These are phyloP conservation scores for Cerastis rubricosa DNA, from an alignment of 2,888 invertebrate genomes.

Conservation along the genomic window DNA sequence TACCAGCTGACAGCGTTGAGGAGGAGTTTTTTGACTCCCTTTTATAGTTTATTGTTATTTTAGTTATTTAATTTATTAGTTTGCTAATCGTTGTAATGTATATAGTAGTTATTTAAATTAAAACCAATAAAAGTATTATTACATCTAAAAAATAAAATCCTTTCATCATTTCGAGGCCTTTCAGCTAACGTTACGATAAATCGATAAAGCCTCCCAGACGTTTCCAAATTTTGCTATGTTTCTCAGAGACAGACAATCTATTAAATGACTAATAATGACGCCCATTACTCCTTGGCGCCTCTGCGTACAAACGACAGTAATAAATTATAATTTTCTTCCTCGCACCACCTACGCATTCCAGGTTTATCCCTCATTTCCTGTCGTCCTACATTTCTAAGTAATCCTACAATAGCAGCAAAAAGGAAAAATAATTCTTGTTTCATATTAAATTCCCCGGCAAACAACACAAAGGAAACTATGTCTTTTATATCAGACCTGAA, in stretches of 20 bases:
- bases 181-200: neutral
- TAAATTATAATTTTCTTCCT: slow-evolving; percentile 69
- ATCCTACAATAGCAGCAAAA: slow-evolving; percentile 43
- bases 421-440: slow-evolving; percentile 45
- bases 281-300: slow-evolving; percentile 65
- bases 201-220: neutral
- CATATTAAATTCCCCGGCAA: slow-evolving; percentile 31
- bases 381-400: slow-evolving; percentile 37
- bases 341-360: slow-evolving; percentile 66
- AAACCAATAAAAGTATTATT: too few relatives aligned
- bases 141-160: too few relatives aligned
- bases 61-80: too few relatives aligned
- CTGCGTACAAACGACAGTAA: slow-evolving; percentile 66
- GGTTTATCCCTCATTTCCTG: slow-evolving; percentile 64
- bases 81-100: too few relatives aligned
- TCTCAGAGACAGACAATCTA: slow-evolving; percentile 7
- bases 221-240: slow-evolving; percentile 14
- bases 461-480: slow-evolving; percentile 19
- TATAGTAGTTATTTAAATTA: too few relatives aligned
- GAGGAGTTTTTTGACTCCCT: too few relatives aligned
- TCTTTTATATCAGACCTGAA: neutral
- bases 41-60: too few relatives aligned
- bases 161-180: neutral
- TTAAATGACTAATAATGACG: slow-evolving; percentile 63
- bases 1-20: too few relatives aligned